A percentile compares a stretch with the other conserved stretches of the same genome.
Conservation (phyloP, 2,888 invertebrate genomes). For the Oxytorus armatus region DNA sequence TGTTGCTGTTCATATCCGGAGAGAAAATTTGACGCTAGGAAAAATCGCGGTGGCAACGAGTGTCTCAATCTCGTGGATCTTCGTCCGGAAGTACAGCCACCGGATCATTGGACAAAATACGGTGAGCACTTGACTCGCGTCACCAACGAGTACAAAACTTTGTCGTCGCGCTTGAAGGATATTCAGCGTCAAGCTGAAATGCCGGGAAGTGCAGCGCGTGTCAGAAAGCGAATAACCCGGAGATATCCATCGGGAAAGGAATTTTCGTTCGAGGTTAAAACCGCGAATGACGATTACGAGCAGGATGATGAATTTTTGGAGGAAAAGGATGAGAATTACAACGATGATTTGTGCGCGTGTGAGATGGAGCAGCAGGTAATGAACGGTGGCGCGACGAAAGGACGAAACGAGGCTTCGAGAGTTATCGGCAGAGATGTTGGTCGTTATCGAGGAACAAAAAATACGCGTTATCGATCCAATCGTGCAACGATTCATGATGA, state of each 20-base stretch:
- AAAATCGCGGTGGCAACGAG: background rate
- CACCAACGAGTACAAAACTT: constrained; percentile 66
- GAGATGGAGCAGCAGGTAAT: background rate
- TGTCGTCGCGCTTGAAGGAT: constrained; percentile 58
- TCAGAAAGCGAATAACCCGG: constrained; percentile 55
- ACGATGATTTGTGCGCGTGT: background rate
- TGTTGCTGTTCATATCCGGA: constrained; percentile 28
- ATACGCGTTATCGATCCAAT: constrained; percentile 8
- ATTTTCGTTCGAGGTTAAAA: constrained; percentile 68
- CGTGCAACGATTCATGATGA: constrained; percentile 3
- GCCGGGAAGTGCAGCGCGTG: constrained; percentile 2
- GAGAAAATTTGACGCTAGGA: background rate
- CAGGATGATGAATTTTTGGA: background rate
- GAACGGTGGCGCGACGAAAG: background rate
- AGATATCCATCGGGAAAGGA: constrained; percentile 69
- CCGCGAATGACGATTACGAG: constrained; percentile 5
- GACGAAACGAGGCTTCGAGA: background rate
- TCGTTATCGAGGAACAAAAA: constrained; percentile 1
- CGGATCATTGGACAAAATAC: constrained; percentile 62
- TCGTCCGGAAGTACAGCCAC: constrained; percentile 54
- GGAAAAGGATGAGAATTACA: background rate
- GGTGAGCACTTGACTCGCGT: constrained; percentile 63
- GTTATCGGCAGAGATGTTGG: background rate
- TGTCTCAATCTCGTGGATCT: constrained; percentile 56
- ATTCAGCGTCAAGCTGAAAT: constrained; percentile 60